phyloP scores from a whole-genome alignment of 1,140 invertebrate genomes.

The Solenopsis invicta region DNA sequence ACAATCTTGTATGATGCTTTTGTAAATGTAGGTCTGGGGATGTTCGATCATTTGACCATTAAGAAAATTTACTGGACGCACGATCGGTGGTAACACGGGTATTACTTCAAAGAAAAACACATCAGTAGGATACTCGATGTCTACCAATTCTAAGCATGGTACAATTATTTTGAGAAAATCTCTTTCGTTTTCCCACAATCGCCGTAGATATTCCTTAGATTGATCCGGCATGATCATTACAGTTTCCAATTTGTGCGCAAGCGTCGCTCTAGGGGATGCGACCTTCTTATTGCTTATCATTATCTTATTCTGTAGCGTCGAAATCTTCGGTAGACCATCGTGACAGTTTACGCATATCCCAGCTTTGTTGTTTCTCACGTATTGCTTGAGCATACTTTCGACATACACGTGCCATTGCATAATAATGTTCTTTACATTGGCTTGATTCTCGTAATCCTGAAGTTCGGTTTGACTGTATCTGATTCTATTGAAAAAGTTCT shows the following conservation, averaged over 20 bases:
- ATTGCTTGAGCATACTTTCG: conserved; percentile 87
- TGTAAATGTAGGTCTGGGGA: conserved; percentile 93
- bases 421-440: conserved; percentile 88
- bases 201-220: conserved; percentile 90
- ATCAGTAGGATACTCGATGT: conserved; percentile 91
- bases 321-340: conserved; percentile 88
- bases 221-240: conserved; percentile 89
- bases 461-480: conserved; percentile 58
- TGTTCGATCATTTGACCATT: conserved; percentile 93
- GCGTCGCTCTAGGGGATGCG: neutral
- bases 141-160: conserved; percentile 89
- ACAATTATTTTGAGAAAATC: conserved; percentile 91
- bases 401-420: conserved; percentile 89
- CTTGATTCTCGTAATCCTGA: conserved; percentile 15
- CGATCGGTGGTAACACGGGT: conserved; percentile 94
- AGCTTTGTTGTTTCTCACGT: conserved; percentile 79
- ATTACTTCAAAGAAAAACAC: conserved; percentile 95
- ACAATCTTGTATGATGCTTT: conserved; percentile 89
- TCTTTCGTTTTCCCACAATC: conserved; percentile 93
- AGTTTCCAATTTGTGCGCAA: conserved; percentile 68
- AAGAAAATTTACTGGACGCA: conserved; percentile 93
- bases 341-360: conserved; percentile 89
- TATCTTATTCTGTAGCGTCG: conserved; percentile 85
- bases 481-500: conserved; percentile 75
- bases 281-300: conserved; percentile 68